phyloP scores from a whole-genome alignment of 2,113 vertebrate genomes.

The Rhinoderma darwinii region DNA sequence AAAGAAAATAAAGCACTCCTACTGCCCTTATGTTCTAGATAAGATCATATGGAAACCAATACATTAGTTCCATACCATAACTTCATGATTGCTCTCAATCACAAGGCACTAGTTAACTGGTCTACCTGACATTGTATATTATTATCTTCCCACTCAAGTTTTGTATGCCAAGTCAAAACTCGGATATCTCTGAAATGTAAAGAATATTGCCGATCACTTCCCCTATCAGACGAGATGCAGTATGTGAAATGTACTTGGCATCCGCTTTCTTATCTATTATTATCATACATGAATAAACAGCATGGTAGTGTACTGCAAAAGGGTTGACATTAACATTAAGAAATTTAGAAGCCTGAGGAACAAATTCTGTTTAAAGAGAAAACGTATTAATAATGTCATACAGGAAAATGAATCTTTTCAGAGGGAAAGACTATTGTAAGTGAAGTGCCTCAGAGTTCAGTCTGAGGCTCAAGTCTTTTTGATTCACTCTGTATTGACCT shows the following conservation, averaged over 20 bases:
- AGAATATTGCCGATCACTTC: slow-evolving; percentile 1
- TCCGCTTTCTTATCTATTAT: background rate
- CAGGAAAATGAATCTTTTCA: background rate
- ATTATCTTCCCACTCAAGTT: background rate
- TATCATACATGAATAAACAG: background rate
- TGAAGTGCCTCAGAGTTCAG: background rate
- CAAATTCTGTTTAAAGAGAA: background rate
- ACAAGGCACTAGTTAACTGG: background rate
- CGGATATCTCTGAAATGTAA: slow-evolving; percentile 8
- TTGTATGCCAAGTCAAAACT: background rate
- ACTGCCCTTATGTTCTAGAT: background rate
- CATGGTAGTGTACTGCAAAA: background rate
- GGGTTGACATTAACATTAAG: background rate
- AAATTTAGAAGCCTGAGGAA: background rate
- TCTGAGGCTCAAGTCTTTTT: background rate
- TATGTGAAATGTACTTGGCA: background rate
- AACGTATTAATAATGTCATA: slow-evolving; percentile 12
- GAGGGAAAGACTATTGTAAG: background rate
- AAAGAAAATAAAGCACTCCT: background rate
- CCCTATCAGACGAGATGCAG: slow-evolving; percentile 7
- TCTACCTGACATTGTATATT: background rate
- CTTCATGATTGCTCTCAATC: background rate
- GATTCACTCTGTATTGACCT: background rate
- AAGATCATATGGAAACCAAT: background rate
- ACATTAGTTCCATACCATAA: background rate